phyloP scores from a whole-genome alignment of 2,888 invertebrate genomes.

The Molorchus minor region DNA sequence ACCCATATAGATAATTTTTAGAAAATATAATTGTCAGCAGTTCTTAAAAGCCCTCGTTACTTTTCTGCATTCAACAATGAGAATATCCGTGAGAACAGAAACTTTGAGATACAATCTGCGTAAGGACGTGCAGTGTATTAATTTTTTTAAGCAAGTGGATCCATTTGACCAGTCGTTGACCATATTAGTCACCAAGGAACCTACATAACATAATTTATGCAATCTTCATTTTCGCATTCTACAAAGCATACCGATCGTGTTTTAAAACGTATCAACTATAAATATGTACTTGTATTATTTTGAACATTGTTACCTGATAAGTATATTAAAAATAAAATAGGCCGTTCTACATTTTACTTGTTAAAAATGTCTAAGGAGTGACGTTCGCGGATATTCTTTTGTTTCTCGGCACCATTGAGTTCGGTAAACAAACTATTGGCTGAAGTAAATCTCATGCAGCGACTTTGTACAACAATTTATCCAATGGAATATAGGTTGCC shows the following conservation, averaged over 20 bases:
- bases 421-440: background rate
- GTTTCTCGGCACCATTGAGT: background rate
- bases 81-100: conserved; percentile 29
- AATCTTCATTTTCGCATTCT: too few relatives aligned
- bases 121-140: conserved; percentile 25
- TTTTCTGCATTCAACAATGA: conserved; percentile 18
- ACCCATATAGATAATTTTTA: background rate
- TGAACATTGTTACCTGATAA: too few relatives aligned
- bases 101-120: conserved; percentile 22
- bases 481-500: conserved; percentile 26
- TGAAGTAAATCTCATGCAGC: background rate
- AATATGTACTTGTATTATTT: too few relatives aligned
- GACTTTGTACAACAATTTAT: conserved; percentile 9
- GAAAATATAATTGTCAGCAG: background rate
- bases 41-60: background rate
- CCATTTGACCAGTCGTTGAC: conserved; percentile 28
- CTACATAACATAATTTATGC: too few relatives aligned
- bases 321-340: too few relatives aligned
- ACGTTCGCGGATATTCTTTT: background rate
- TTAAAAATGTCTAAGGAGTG: background rate
- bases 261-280: too few relatives aligned
- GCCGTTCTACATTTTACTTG: too few relatives aligned
- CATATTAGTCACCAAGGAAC: conserved; percentile 14
- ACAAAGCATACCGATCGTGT: too few relatives aligned
- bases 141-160: conserved; percentile 27